Conservation (phyloP, 2,113 vertebrate genomes). For the Chloropsis cyanopogon region DNA sequence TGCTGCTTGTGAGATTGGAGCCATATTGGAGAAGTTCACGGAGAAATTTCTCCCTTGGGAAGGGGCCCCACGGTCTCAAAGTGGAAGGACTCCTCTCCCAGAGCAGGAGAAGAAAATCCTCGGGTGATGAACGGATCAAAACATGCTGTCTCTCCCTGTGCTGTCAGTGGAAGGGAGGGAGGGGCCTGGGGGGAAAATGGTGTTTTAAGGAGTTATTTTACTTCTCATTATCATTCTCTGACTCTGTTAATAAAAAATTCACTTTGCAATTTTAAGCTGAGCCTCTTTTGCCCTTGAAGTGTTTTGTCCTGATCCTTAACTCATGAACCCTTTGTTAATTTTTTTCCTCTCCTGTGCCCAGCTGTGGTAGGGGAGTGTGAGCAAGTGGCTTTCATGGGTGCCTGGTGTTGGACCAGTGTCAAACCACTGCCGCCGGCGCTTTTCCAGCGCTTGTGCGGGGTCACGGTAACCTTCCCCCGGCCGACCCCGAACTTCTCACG, state of each 20-base stretch:
- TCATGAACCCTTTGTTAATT: not conserved
- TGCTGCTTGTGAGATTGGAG: not conserved
- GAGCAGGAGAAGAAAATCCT: not conserved
- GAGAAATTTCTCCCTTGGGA: not conserved
- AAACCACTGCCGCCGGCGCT: too few relatives aligned
- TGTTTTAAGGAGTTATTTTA: not conserved
- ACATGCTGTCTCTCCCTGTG: not conserved
- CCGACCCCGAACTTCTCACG: too few relatives aligned
- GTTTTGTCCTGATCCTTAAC: not conserved
- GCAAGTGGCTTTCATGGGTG: not conserved
- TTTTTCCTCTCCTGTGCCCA: not conserved
- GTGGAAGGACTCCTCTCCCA: too few relatives aligned
- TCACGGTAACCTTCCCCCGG: too few relatives aligned
- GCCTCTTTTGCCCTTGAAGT: not conserved
- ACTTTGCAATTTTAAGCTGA: not conserved
- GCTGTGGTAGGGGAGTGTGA: too few relatives aligned
- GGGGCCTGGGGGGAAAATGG: too few relatives aligned
- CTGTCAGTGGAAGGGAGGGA: not conserved
- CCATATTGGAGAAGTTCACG: accelerated
- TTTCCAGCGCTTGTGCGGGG: too few relatives aligned
- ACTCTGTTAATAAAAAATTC: not conserved
- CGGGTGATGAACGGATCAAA: accelerated
- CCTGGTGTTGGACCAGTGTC: not conserved
- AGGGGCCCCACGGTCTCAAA: accelerated
- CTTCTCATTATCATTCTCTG: not conserved